phyloP scores from a whole-genome alignment of 2,113 vertebrate species.

The Mesembrinibis cayennensis region DNA sequence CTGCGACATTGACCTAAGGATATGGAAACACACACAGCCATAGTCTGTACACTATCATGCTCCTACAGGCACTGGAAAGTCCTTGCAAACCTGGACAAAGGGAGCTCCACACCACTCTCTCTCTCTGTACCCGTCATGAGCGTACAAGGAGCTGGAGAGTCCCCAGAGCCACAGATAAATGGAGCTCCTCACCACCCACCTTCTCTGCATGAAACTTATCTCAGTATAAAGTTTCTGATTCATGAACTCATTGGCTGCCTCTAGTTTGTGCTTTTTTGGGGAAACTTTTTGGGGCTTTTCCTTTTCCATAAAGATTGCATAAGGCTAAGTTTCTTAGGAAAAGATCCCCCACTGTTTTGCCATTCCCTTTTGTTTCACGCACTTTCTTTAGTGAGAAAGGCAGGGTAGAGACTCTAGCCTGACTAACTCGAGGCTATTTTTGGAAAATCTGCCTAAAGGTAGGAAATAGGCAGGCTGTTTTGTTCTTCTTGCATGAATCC shows the following conservation, averaged over 20 bases:
- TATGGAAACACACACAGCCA: neutral
- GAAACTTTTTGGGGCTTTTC: neutral
- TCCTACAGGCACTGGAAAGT: neutral
- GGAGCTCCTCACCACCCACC: neutral
- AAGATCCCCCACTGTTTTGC: neutral
- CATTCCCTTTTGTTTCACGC: neutral
- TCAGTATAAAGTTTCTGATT: neutral
- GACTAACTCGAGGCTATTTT: neutral
- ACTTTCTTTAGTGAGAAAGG: neutral
- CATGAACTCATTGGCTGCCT: neutral
- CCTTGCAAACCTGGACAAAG: neutral
- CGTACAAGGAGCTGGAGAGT: neutral
- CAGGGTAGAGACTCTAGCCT: neutral
- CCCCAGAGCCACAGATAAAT: neutral
- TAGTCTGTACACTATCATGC: neutral
- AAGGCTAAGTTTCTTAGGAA: neutral
- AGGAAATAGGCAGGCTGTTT: neutral
- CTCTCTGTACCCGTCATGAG: accelerated
- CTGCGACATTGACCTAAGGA: neutral
- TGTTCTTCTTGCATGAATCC: neutral
- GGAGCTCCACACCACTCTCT: neutral
- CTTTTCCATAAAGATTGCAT: neutral
- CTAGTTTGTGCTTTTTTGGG: neutral
- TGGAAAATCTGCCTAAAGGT: neutral
- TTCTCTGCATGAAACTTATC: neutral